A percentile compares a stretch with the other conserved stretches of the same genome.
Evolutionary conservation across 2,797 vertebrate species (phyloP).

Genomic region (Sebastes cheni): DNA sequence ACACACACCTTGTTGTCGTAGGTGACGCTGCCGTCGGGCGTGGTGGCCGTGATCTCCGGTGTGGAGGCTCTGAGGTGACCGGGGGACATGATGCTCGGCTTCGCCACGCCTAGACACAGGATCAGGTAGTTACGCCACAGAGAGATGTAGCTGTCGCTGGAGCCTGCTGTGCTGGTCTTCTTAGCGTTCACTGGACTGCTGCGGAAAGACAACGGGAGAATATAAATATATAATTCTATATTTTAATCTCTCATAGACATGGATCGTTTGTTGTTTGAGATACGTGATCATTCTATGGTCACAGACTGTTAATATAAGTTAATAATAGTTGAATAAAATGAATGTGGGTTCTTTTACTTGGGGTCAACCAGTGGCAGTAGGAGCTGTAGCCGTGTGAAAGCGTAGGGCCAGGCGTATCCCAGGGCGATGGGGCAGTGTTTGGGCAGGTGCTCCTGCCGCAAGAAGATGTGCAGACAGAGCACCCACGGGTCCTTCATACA

Average conservation of each 20-base stretch:
- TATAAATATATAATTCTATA: neutral
- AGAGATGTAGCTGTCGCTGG: conserved; percentile 92
- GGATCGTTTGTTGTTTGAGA: neutral
- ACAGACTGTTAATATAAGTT: neutral
- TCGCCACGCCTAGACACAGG: conserved; percentile 97
- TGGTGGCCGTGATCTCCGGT: conserved; percentile 96
- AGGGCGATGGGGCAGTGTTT: conserved; percentile 96
- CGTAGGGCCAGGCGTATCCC: conserved; percentile 97
- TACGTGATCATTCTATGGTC: neutral
- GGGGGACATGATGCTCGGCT: conserved; percentile 98
- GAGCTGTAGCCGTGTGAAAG: conserved; percentile 94
- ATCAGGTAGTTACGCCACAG: conserved; percentile 99
- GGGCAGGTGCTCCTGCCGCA: conserved; percentile 95
- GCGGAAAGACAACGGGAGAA: conserved; percentile 2
- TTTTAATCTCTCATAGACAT: neutral
- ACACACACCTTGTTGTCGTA: conserved; percentile 91
- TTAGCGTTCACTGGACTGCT: conserved; percentile 98
- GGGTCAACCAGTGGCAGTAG: conserved; percentile 97
- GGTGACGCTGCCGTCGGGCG: conserved; percentile 94
- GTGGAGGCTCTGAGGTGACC: conserved; percentile 96
- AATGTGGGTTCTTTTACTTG: conserved; percentile 83
- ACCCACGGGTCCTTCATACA: conserved; percentile 98
- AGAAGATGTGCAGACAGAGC: conserved; percentile 97
- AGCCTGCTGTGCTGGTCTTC: conserved; percentile 92
- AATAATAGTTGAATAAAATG: neutral